phyloP scores from a whole-genome alignment of 2,797 vertebrate genomes.

The Macroramphosus scolopax region DNA sequence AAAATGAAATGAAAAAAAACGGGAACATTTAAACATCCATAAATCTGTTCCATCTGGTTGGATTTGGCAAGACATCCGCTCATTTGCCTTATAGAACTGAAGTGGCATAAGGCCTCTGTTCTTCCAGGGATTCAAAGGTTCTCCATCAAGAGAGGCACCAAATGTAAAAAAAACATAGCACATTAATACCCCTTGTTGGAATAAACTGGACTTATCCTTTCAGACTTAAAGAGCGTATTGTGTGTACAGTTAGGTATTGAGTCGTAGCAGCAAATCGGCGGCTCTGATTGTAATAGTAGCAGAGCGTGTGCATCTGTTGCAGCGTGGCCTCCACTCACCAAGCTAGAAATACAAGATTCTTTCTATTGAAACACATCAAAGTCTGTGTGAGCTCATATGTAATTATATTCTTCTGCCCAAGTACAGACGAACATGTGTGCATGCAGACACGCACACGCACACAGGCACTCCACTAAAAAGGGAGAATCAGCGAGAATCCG shows the following conservation, averaged over 20 bases:
- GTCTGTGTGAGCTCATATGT: slow-evolving; percentile 55
- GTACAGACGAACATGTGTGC: slow-evolving; percentile 34
- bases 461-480: not conserved
- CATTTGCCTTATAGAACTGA: slow-evolving; percentile 35
- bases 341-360: slow-evolving; percentile 50
- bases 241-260: no score
- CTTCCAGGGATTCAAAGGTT: no score
- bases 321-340: slow-evolving; percentile 32
- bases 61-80: slow-evolving; percentile 46
- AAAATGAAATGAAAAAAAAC: slow-evolving; percentile 29
- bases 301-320: slow-evolving; percentile 26
- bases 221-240: no score
- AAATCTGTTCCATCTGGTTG: slow-evolving; percentile 56
- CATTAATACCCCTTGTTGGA: no score
- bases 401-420: slow-evolving; percentile 61
- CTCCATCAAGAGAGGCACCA: no score
- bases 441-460: slow-evolving; percentile 1
- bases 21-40: slow-evolving; percentile 33
- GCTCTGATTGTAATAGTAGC: slow-evolving; percentile 24
- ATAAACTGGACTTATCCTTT: no score
- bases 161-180: no score
- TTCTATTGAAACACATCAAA: slow-evolving; percentile 57
- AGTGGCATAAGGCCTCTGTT: slow-evolving; percentile 26
- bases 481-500: slow-evolving; percentile 52
- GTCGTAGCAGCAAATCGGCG: no score